phyloP scores from a whole-genome alignment of 2,888 invertebrate species.

The Drosophila falleni region DNA sequence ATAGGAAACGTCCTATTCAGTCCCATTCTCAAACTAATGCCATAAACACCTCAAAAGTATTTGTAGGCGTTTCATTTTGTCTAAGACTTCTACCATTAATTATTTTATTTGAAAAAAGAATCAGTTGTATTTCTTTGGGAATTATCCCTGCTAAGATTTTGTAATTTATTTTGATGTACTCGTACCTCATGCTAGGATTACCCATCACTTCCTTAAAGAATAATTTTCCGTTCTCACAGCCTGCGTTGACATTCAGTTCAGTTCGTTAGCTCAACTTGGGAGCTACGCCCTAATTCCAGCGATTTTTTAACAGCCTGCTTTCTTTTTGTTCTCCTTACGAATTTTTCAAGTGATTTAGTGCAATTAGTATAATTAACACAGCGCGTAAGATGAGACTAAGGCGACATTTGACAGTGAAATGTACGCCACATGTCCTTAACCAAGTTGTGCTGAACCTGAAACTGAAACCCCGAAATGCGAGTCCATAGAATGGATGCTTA shows the following conservation, averaged over 20 bases:
- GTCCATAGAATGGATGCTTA: slow-evolving; percentile 50
- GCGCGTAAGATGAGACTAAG: slow-evolving; percentile 74
- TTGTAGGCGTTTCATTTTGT: slow-evolving; percentile 48
- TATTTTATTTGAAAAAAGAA: slow-evolving; percentile 36
- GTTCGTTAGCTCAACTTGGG: slow-evolving; percentile 27
- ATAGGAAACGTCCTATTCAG: not conserved
- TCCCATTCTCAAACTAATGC: not conserved
- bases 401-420: slow-evolving; percentile 74
- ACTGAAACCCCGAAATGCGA: slow-evolving; percentile 18
- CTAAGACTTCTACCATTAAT: slow-evolving; percentile 50
- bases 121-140: slow-evolving; percentile 29
- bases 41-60: slow-evolving; percentile 30
- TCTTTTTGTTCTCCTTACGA: slow-evolving; percentile 22
- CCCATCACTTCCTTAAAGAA: slow-evolving; percentile 43
- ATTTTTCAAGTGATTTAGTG: slow-evolving; percentile 79
- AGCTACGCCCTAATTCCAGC: slow-evolving; percentile 63
- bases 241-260: slow-evolving; percentile 52
- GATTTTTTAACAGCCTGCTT: slow-evolving; percentile 48
- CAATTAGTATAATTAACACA: slow-evolving; percentile 80
- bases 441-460: slow-evolving; percentile 39
- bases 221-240: slow-evolving; percentile 66
- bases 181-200: slow-evolving; percentile 72
- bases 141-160: slow-evolving; percentile 67
- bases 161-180: slow-evolving; percentile 64
- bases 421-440: slow-evolving; percentile 67